Percentiles rank a stretch among this genome's conserved stretches.
These are phyloP conservation scores for Sesamia inferens DNA, from an alignment of 2,888 invertebrate genomes.

Conservation along the genomic window DNA sequence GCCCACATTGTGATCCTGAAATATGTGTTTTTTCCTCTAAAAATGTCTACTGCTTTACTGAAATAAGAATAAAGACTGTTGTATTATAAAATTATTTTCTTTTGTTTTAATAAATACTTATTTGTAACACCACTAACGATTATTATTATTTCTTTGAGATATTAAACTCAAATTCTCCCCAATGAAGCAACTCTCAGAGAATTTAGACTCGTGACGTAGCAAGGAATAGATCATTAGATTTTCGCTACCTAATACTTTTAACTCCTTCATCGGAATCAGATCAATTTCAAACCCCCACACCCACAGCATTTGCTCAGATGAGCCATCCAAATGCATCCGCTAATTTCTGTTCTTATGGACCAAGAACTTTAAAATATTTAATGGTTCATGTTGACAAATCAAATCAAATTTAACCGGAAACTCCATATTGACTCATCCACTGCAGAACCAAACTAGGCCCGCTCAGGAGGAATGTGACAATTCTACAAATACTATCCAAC, in stretches of 20 bases:
- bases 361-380: background rate
- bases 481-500: no score
- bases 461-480: no score
- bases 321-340: background rate
- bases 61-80: slow-evolving; percentile 90
- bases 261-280: background rate
- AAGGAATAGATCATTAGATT: background rate
- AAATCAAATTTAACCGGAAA: background rate
- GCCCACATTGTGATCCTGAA: slow-evolving; percentile 81
- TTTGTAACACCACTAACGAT: slow-evolving; percentile 76
- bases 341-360: background rate
- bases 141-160: slow-evolving; percentile 65
- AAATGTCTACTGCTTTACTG: slow-evolving; percentile 87
- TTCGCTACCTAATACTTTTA: background rate
- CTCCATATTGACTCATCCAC: background rate
- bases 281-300: background rate
- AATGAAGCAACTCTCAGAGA: background rate
- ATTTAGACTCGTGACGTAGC: background rate
- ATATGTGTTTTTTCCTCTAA: slow-evolving; percentile 78
- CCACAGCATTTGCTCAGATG: background rate
- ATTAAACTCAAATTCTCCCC: background rate
- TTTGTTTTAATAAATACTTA: slow-evolving; percentile 85
- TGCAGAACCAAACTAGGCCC: no score
- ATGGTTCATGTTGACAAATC: background rate
- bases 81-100: slow-evolving; percentile 87